A percentile compares a stretch with the other conserved stretches of the same genome.
phyloP scores from a whole-genome alignment of 2,113 vertebrate species.

The Benitochromis conjunctus region DNA sequence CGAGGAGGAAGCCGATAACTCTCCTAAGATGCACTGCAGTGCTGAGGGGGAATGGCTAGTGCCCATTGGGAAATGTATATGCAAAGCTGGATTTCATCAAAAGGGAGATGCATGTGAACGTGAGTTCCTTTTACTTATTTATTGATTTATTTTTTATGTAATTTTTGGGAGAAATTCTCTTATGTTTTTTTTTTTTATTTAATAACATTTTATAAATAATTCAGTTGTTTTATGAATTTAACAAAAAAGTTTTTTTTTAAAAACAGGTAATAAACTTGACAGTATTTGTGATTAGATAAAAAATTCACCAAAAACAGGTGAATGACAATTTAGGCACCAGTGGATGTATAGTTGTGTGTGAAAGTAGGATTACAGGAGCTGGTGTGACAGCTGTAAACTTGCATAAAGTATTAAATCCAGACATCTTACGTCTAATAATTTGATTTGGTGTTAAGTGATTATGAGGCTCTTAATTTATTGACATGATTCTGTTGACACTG shows the following conservation, averaged over 20 bases:
- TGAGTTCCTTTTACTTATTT: conserved; percentile 76
- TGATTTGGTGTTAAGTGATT: conserved; percentile 75
- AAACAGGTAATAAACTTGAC: neutral
- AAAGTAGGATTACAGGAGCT: conserved; percentile 35
- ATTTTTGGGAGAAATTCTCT: neutral
- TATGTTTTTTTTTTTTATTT: neutral
- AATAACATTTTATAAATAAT: neutral
- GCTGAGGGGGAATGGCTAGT: conserved; percentile 98
- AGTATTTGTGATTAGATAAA: conserved; percentile 20
- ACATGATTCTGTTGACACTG: conserved; percentile 71
- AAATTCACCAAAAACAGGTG: conserved; percentile 32
- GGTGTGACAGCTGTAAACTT: conserved; percentile 47
- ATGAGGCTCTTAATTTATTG: conserved; percentile 78
- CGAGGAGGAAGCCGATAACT: conserved; percentile 95
- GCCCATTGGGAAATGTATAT: conserved; percentile 99
- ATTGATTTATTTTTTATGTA: neutral
- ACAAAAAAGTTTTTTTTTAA: neutral
- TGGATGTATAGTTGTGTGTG: conserved; percentile 7
- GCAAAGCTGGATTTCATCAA: conserved; percentile 97
- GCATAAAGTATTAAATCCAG: conserved; percentile 36
- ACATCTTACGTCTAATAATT: conserved; percentile 50
- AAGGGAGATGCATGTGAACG: conserved; percentile 97
- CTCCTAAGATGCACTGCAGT: conserved; percentile 99
- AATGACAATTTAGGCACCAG: conserved; percentile 11
- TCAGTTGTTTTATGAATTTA: neutral